Percentiles rank a stretch among this genome's conserved stretches.
These are phyloP conservation scores for Laothoe populi DNA, from an alignment of 2,888 invertebrate species.

Conservation along the genomic window DNA sequence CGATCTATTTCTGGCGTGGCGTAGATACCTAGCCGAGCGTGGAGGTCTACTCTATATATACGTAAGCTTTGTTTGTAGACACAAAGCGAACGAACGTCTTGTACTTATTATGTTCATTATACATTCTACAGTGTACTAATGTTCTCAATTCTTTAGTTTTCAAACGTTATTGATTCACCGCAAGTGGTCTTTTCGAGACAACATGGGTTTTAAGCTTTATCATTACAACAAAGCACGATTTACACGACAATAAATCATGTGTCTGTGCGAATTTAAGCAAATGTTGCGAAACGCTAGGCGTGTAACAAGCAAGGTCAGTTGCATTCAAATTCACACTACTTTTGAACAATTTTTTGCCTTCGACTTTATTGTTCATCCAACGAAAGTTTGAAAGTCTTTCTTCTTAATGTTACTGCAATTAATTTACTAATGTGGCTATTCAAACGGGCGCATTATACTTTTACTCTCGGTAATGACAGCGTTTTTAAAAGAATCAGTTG, in stretches of 20 bases:
- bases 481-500: constrained; percentile 56
- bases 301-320: constrained; percentile 69
- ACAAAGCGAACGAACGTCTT: constrained; percentile 49
- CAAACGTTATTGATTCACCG: constrained; percentile 66
- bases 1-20: constrained; percentile 70
- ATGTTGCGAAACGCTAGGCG: constrained; percentile 69
- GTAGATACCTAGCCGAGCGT: constrained; percentile 55
- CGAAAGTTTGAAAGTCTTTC: constrained; percentile 71
- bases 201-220: constrained; percentile 50
- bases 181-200: constrained; percentile 78
- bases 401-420: constrained; percentile 71
- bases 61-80: constrained; percentile 57
- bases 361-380: constrained; percentile 51
- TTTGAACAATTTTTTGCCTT: constrained; percentile 47
- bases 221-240: constrained; percentile 61
- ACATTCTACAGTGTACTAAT: constrained; percentile 52
- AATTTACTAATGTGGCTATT: constrained; percentile 72
- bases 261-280: constrained; percentile 74
- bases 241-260: constrained; percentile 71
- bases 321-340: constrained; percentile 59
- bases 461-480: constrained; percentile 71
- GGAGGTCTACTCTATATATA: constrained; percentile 63
- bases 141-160: constrained; percentile 54
- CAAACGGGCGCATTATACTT: constrained; percentile 64
- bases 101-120: constrained; percentile 64